phyloP scores from a whole-genome alignment of 2,888 invertebrate species.

The Leuctra nigra region DNA sequence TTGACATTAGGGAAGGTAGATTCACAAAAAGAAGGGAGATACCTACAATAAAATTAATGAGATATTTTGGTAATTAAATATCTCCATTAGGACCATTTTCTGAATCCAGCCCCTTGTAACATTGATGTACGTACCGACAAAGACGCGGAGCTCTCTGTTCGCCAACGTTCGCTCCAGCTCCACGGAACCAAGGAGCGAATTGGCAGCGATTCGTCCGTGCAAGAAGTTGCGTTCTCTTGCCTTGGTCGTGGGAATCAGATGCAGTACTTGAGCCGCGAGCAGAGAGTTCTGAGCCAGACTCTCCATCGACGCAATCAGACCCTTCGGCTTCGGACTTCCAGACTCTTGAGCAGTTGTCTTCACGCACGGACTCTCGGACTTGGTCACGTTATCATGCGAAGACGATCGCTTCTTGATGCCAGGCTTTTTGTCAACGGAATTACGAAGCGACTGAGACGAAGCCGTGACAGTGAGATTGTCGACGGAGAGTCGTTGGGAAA shows the following conservation, averaged over 20 bases:
- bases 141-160: slow-evolving; percentile 75
- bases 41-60: too few relatives aligned
- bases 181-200: slow-evolving; percentile 72
- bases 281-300: slow-evolving; percentile 66
- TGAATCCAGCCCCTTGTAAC: too few relatives aligned
- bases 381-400: slow-evolving; percentile 36
- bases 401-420: slow-evolving; percentile 37
- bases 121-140: too few relatives aligned
- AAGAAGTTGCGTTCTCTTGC: slow-evolving; percentile 77
- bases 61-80: too few relatives aligned
- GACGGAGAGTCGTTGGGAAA: slow-evolving; percentile 37
- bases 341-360: too few relatives aligned
- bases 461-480: slow-evolving; percentile 38
- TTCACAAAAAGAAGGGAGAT: too few relatives aligned
- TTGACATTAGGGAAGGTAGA: too few relatives aligned
- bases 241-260: slow-evolving; percentile 75
- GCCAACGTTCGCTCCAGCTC: slow-evolving; percentile 85
- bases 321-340: slow-evolving; percentile 33
- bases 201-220: slow-evolving; percentile 71
- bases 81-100: too few relatives aligned
- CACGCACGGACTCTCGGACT: slow-evolving; percentile 25
- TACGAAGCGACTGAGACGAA: slow-evolving; percentile 37
- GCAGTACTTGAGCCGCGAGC: slow-evolving; percentile 70
- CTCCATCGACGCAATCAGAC: slow-evolving; percentile 45
- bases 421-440: slow-evolving; percentile 38